A percentile compares a stretch with the other conserved stretches of the same genome.
Conservation (phyloP, 1,140 invertebrate species). For the Drosophila carrolli region DNA sequence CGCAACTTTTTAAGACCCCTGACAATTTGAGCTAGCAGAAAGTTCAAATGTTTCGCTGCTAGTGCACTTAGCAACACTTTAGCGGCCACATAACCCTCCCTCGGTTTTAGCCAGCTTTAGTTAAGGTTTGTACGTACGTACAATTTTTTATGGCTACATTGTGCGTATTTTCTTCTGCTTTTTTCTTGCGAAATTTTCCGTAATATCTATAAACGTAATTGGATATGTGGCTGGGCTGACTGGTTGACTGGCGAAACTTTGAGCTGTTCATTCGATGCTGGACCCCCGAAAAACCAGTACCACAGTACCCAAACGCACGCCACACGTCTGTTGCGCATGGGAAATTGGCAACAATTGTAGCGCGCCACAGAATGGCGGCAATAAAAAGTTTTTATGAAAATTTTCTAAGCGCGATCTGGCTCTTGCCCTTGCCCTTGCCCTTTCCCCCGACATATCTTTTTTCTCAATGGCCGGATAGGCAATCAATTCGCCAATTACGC, state of each 20-base stretch:
- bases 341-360: conserved; percentile 78
- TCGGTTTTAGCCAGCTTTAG: conserved; percentile 46
- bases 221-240: conserved; percentile 63
- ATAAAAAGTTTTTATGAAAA: conserved; percentile 81
- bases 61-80: conserved; percentile 61
- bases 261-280: conserved; percentile 19
- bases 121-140: conserved; percentile 47
- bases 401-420: conserved; percentile 58
- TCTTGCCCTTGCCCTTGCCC: conserved; percentile 5
- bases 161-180: conserved; percentile 48
- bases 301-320: conserved; percentile 15
- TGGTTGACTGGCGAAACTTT: conserved; percentile 54
- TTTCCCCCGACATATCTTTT: conserved; percentile 14
- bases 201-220: conserved; percentile 81
- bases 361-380: conserved; percentile 64
- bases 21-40: conserved; percentile 57
- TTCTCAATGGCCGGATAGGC: conserved; percentile 39
- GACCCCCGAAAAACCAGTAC: conserved; percentile 3
- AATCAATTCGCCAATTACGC: conserved; percentile 77
- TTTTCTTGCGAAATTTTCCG: conserved; percentile 54
- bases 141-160: conserved; percentile 69
- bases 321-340: conserved; percentile 36
- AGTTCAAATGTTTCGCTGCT: conserved; percentile 67
- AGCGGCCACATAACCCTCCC: conserved; percentile 22
- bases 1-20: conserved; percentile 54